Evolutionary conservation across 2,888 invertebrate genomes (phyloP).

Genomic region (Dinocampus coccinellae): DNA sequence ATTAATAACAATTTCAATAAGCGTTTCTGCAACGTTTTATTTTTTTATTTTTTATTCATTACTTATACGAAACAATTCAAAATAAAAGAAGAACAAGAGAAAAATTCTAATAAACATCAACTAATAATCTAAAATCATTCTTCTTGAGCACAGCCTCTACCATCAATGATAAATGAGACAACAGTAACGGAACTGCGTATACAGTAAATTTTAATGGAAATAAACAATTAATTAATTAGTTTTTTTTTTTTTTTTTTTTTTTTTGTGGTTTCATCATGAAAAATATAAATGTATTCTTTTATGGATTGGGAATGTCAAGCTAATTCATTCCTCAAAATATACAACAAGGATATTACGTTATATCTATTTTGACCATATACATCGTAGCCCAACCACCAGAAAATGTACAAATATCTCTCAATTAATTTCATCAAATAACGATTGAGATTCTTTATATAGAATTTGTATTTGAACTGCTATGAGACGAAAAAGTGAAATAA

Average conservation of each 20-base stretch:
- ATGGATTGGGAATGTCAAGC: not conserved
- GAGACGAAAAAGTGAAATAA: constrained; percentile 49
- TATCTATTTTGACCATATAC: not conserved
- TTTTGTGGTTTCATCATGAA: not conserved
- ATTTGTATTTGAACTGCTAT: constrained; percentile 42
- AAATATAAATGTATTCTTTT: not conserved
- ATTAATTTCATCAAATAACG: constrained; percentile 53
- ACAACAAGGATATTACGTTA: not conserved
- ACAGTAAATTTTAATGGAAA: not conserved
- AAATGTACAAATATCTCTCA: constrained; percentile 60
- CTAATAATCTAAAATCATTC: not conserved
- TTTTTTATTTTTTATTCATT: not conserved
- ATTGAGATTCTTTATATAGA: constrained; percentile 59
- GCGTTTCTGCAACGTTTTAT: not conserved
- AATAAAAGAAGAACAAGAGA: not conserved
- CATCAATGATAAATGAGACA: constrained; percentile 46
- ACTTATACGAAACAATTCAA: not conserved
- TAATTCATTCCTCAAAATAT: not conserved
- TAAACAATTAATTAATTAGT: not conserved
- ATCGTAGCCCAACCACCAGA: constrained; percentile 53
- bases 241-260: not conserved
- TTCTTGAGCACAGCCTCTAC: constrained; percentile 46
- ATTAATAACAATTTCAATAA: not conserved
- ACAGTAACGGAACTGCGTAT: not conserved
- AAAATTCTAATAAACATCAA: not conserved